These are phyloP conservation scores for Phyllotis vaccarum DNA, from an alignment of 2,797 vertebrate species.

Conservation along the genomic window DNA sequence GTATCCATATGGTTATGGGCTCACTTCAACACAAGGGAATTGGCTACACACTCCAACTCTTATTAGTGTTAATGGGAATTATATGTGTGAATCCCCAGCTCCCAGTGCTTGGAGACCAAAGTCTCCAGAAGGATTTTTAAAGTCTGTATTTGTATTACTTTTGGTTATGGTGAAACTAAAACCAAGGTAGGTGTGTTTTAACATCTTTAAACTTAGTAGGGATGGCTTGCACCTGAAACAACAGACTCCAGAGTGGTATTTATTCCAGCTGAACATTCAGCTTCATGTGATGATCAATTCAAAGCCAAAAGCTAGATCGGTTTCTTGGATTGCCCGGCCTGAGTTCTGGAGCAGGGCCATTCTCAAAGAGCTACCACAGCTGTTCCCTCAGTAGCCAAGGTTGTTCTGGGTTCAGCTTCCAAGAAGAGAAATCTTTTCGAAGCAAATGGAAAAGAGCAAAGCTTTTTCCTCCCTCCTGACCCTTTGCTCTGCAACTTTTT, in stretches of 20 bases:
- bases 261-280: slow-evolving; percentile 86
- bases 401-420: slow-evolving; percentile 65
- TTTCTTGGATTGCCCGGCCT: slow-evolving; percentile 81
- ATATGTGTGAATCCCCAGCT: slow-evolving; percentile 84
- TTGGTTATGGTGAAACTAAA: slow-evolving; percentile 79
- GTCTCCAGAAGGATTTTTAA: slow-evolving; percentile 80
- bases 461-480: background rate
- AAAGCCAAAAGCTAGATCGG: slow-evolving; percentile 81
- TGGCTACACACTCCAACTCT: slow-evolving; percentile 71
- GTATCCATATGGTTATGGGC: slow-evolving; percentile 77
- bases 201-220: slow-evolving; percentile 83
- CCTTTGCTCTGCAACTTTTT: background rate
- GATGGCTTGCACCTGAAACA: slow-evolving; percentile 86
- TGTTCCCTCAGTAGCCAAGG: slow-evolving; percentile 75
- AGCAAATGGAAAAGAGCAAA: slow-evolving; percentile 42
- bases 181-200: slow-evolving; percentile 76
- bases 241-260: slow-evolving; percentile 85
- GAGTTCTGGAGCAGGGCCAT: slow-evolving; percentile 80
- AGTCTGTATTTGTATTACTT: slow-evolving; percentile 85
- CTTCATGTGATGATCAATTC: slow-evolving; percentile 85
- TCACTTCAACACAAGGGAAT: slow-evolving; percentile 72
- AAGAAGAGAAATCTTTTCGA: background rate
- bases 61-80: slow-evolving; percentile 86
- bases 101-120: slow-evolving; percentile 75
- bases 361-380: slow-evolving; percentile 79